phyloP scores from a whole-genome alignment of 2,113 vertebrate species.

The Opisthocomus hoazin region DNA sequence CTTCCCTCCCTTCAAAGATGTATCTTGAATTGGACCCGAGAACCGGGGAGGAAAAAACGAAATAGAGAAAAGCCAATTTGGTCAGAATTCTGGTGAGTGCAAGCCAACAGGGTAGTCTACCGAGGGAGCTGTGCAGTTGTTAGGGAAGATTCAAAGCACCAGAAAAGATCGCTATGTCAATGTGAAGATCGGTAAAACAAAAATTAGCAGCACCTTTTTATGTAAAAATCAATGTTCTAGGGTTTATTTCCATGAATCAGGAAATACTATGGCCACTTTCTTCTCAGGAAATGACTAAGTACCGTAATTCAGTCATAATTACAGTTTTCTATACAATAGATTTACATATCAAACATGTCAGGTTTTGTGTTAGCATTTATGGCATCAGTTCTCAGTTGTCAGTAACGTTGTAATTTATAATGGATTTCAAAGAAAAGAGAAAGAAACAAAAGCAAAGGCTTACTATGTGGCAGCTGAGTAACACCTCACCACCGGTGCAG shows the following conservation, averaged over 20 bases:
- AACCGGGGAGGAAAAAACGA: neutral
- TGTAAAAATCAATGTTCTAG: conserved; percentile 50
- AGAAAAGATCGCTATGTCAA: neutral
- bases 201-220: conserved; percentile 60
- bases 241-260: conserved; percentile 58
- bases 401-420: conserved; percentile 38
- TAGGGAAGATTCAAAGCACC: conserved; percentile 16
- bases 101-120: neutral
- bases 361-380: conserved; percentile 44
- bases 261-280: conserved; percentile 31
- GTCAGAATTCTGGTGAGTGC: neutral
- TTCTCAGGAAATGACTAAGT: conserved; percentile 54
- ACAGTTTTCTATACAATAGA: conserved; percentile 45
- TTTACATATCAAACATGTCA: conserved; percentile 48
- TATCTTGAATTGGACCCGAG: neutral
- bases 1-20: neutral
- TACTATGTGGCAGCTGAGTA: neutral
- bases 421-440: conserved; percentile 7
- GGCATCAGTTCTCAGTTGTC: conserved; percentile 34
- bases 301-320: conserved; percentile 55
- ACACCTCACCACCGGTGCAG: neutral
- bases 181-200: conserved; percentile 15
- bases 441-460: conserved; percentile 28
- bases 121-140: neutral
- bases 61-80: neutral